Percentiles rank a stretch among this genome's conserved stretches.
Evolutionary conservation across 2,888 invertebrate genomes (phyloP).

Genomic region (Cotesia congregata): DNA sequence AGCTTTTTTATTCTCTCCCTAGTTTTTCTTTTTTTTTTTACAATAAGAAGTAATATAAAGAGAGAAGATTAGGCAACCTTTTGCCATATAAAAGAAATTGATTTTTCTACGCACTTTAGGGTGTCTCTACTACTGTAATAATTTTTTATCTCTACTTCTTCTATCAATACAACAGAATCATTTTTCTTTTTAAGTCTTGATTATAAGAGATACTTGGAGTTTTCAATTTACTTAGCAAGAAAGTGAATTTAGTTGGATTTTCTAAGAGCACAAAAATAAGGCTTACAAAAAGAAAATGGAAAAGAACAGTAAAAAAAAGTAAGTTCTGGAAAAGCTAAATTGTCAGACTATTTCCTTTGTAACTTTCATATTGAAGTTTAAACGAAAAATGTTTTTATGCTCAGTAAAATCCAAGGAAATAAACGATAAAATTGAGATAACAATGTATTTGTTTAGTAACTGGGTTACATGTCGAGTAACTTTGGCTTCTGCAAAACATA

Average conservation of each 20-base stretch:
- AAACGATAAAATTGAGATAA: neutral
- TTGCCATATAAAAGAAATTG: neutral
- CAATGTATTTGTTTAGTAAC: slow-evolving; percentile 10
- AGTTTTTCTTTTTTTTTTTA: neutral
- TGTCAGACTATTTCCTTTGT: neutral
- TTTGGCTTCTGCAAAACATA: neutral
- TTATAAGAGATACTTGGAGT: neutral
- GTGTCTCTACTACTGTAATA: neutral
- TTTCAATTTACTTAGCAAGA: neutral
- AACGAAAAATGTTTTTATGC: neutral
- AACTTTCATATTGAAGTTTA: neutral
- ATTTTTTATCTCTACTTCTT: neutral
- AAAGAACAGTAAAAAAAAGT: neutral
- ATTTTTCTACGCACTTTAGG: neutral
- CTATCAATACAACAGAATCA: neutral
- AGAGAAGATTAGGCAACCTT: neutral
- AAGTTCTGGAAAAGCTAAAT: neutral
- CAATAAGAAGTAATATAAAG: neutral
- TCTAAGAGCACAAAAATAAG: neutral
- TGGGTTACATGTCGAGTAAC: slow-evolving; percentile 10
- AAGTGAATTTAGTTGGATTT: neutral
- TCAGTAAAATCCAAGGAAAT: slow-evolving; percentile 6
- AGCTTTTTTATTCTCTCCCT: neutral
- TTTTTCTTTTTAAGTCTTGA: neutral
- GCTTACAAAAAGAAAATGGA: neutral